Evolutionary conservation across 2,888 invertebrate genomes (phyloP).

Genomic region (Hyppa rectilinea): DNA sequence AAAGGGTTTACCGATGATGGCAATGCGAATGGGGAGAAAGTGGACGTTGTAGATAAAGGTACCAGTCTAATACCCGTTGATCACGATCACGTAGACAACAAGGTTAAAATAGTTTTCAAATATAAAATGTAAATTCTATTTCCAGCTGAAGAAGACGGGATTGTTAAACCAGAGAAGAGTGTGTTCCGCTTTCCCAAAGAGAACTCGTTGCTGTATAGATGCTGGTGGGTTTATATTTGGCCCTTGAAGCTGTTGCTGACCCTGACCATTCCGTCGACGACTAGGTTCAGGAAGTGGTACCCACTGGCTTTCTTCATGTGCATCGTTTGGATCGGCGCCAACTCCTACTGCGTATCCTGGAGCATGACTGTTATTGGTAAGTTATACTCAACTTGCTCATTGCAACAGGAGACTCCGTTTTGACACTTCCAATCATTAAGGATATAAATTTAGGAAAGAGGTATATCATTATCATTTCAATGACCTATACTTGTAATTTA

Average conservation of each 20-base stretch:
- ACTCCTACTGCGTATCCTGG: constrained; percentile 97
- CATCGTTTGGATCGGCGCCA: constrained; percentile 95
- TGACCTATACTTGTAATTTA: neutral
- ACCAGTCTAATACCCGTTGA: neutral
- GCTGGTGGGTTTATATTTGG: constrained; percentile 93
- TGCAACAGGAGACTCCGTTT: neutral
- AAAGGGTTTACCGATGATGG: constrained; percentile 73
- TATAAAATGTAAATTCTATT: constrained; percentile 9
- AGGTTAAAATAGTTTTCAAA: neutral
- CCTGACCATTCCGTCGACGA: constrained; percentile 93
- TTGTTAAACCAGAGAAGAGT: constrained; percentile 75
- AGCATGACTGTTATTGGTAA: constrained; percentile 96
- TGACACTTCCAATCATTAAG: neutral
- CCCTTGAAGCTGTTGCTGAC: constrained; percentile 93
- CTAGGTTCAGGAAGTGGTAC: constrained; percentile 91
- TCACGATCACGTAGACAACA: neutral
- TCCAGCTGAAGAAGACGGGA: constrained; percentile 60
- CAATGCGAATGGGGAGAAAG: constrained; percentile 69
- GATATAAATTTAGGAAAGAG: neutral
- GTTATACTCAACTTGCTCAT: constrained; percentile 9
- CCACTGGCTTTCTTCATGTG: constrained; percentile 96
- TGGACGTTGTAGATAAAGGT: constrained; percentile 68
- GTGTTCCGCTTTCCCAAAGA: constrained; percentile 86
- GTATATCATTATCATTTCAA: neutral
- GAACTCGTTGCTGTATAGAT: constrained; percentile 75